Conservation (phyloP, 2,113 vertebrate genomes). For the Onychorhynchus coronatus region DNA sequence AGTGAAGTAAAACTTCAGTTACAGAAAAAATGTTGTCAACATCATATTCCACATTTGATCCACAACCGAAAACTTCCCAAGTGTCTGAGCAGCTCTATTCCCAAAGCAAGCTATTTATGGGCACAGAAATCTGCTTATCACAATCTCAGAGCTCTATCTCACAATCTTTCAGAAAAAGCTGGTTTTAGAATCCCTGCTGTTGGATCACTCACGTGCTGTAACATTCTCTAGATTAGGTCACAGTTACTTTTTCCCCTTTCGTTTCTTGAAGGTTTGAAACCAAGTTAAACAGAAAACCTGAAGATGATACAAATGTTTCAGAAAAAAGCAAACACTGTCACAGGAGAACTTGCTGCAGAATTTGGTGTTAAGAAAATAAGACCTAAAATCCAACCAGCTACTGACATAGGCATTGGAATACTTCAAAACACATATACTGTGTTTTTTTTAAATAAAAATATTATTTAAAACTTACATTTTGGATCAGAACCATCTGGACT, state of each 20-base stretch:
- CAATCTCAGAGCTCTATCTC: neutral
- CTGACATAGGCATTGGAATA: neutral
- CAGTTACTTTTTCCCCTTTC: neutral
- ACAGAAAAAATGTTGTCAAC: rapidly evolving
- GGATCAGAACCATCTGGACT: conserved; percentile 96
- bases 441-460: neutral
- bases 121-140: neutral
- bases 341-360: neutral
- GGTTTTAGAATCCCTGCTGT: neutral
- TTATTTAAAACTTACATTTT: conserved; percentile 80
- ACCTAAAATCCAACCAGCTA: neutral
- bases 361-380: neutral
- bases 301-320: neutral
- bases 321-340: neutral
- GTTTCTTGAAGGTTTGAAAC: neutral
- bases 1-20: neutral
- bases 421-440: neutral
- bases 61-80: neutral
- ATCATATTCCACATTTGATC: neutral
- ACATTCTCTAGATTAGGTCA: neutral
- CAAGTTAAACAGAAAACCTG: neutral
- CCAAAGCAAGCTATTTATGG: neutral
- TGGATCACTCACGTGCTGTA: neutral
- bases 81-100: neutral
- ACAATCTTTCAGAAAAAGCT: neutral